Conservation (phyloP, 2,113 vertebrate genomes). For the Halichoerus grypus region DNA sequence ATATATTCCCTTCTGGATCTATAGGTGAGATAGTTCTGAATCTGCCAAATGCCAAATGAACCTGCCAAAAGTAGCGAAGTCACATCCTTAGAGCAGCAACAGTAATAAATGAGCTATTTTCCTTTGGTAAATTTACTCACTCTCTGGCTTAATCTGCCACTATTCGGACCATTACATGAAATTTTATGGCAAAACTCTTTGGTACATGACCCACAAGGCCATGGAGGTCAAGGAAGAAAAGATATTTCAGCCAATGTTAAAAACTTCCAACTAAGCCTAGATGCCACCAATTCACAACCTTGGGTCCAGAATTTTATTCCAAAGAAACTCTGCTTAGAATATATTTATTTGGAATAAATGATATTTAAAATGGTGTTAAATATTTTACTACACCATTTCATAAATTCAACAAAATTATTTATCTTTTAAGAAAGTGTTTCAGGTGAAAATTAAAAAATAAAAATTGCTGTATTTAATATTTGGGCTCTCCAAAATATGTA, state of each 20-base stretch:
- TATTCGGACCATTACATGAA: not conserved
- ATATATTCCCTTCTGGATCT: not conserved
- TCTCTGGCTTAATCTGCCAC: not conserved
- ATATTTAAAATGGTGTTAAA: not conserved
- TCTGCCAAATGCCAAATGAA: not conserved
- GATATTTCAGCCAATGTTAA: not conserved
- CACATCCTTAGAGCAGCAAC: not conserved
- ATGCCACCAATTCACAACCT: not conserved
- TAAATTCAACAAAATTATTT: not conserved
- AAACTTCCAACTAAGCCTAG: not conserved
- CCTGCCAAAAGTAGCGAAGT: not conserved
- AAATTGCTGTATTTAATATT: not conserved
- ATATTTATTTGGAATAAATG: not conserved
- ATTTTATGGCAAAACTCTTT: not conserved
- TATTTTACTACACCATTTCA: not conserved
- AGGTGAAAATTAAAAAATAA: slow-evolving; percentile 38
- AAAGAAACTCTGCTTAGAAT: slow-evolving; percentile 9
- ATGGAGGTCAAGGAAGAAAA: not conserved
- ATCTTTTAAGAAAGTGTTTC: not conserved
- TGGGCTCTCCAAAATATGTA: not conserved
- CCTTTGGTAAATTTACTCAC: not conserved
- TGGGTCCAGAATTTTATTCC: not conserved
- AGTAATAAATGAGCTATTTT: not conserved
- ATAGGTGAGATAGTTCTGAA: not conserved
- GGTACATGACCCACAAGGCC: not conserved